Base-by-base conservation (phyloP, 2,888 invertebrate species). In the Aleiodes leptofemur region DNA sequence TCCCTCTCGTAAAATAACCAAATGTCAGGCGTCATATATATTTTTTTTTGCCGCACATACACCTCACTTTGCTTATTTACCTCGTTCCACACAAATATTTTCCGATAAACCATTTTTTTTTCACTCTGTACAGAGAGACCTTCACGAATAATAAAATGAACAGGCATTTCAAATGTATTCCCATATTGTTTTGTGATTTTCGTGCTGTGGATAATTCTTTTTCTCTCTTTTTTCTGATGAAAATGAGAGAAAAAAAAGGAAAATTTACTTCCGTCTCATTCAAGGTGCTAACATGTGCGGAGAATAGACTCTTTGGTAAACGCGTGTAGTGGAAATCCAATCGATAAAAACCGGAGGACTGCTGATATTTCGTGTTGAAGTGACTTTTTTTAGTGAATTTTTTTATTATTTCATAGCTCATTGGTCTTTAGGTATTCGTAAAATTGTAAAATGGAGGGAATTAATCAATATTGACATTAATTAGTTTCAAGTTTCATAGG, bases 1-100 rank as follows among this genome's bases (percentile, higher is more conserved):
- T 69, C 76, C 69, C 73, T 72, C 70, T 79, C 43, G 77, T 74
- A 72, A 73, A 71, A 79, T 76, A 76, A 76, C 73, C 74, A 69
- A 76, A 74, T 77, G 77, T 77, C 69, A 51, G 74, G 71, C 66
- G 74, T 74, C 74, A 71, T 76, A 74, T 77, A n/a, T n/a, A n/a
- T 69, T 69, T 50, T 59, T 16, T 61, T 51, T 23, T 23, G 23
- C 73, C 56, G 72, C 69, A 74, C 55, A 56, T 23, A 59, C 43
- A 43, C 43, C 43, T 43, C 43, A 43, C 43, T 43, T 48, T 8
- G 43, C n/a, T 16, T 38, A 29, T 23, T 43, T 64, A 16, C 43
- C 7, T 43, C 43, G 43, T 43, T 43, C 43, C 43, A 43, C 43
- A 43, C 43, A 43, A 43, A 43, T 43, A 43, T 43, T 43, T 43